These are phyloP conservation scores for Pardalotus punctatus DNA, from an alignment of 2,113 vertebrate species.

Conservation along the genomic window DNA sequence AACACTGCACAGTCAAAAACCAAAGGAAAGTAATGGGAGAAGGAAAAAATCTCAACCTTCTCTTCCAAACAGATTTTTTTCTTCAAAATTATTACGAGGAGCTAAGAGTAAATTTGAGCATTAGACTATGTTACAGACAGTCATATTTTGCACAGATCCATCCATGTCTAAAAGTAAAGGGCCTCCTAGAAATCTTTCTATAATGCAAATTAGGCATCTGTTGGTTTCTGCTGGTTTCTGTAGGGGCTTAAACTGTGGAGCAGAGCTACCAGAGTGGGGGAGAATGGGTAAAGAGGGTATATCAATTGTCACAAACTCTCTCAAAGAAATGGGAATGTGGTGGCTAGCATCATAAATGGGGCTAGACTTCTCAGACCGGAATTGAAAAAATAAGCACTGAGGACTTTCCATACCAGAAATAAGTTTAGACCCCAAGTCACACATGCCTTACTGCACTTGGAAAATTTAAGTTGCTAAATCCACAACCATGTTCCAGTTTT, in stretches of 20 bases:
- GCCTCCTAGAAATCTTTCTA: not conserved
- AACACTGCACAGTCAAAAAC: not conserved
- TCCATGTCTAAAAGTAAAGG: not conserved
- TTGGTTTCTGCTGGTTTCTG: not conserved
- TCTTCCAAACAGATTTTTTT: not conserved
- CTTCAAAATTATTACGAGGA: not conserved
- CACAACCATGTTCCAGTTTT: not conserved
- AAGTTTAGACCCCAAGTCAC: not conserved
- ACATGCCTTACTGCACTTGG: not conserved
- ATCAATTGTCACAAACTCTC: not conserved
- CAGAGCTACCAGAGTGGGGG: not conserved
- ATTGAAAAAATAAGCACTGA: not conserved
- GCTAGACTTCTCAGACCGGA: not conserved
- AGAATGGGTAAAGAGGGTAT: not conserved
- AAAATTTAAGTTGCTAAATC: not conserved
- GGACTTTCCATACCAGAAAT: not conserved
- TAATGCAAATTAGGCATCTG: not conserved
- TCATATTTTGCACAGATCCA: not conserved
- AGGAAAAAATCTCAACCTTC: not conserved
- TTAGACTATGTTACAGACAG: rapidly evolving
- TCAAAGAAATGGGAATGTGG: not conserved
- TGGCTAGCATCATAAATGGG: not conserved
- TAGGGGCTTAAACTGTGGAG: not conserved
- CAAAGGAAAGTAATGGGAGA: not conserved
- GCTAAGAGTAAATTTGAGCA: not conserved